A percentile compares a stretch with the other conserved stretches of the same genome.
phyloP scores from a whole-genome alignment of 2,888 invertebrate genomes.

The Sesia apiformis region DNA sequence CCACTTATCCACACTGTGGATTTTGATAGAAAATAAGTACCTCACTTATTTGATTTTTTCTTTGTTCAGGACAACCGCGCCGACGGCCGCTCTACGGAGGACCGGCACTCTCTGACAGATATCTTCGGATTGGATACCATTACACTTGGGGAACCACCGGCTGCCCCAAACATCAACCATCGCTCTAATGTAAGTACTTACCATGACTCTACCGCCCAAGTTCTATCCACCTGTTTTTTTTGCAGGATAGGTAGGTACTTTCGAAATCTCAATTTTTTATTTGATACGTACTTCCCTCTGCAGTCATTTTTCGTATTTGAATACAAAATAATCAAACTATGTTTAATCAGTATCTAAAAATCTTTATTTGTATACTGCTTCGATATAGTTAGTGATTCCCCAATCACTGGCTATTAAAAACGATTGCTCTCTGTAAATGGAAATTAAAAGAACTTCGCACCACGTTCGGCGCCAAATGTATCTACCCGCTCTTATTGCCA shows the following conservation, averaged over 20 bases:
- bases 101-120: conserved; percentile 46
- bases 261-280: too few species aligned
- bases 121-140: conserved; percentile 37
- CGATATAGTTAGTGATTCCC: too few species aligned
- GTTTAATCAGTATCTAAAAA: too few species aligned
- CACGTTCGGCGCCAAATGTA: background rate
- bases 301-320: too few species aligned
- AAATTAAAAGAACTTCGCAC: background rate
- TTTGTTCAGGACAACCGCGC: conserved; percentile 36
- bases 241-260: background rate
- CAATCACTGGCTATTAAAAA: too few species aligned
- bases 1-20: too few species aligned
- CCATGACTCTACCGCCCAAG: background rate
- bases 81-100: conserved; percentile 42
- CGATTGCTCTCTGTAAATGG: background rate
- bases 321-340: too few species aligned
- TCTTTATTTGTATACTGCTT: too few species aligned
- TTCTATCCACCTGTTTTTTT: background rate
- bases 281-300: too few species aligned
- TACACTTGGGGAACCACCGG: conserved; percentile 22
- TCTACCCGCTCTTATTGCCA: background rate
- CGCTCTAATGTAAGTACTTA: conserved; percentile 36
- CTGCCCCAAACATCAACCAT: conserved; percentile 21
- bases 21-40: too few species aligned
- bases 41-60: too few species aligned